Evolutionary conservation across 30 jellyfish, hydroid and myxozoan species (phyloP), one percentile per base, ranked within the genome.

Genomic region (Aurelia coerulea): DNA sequence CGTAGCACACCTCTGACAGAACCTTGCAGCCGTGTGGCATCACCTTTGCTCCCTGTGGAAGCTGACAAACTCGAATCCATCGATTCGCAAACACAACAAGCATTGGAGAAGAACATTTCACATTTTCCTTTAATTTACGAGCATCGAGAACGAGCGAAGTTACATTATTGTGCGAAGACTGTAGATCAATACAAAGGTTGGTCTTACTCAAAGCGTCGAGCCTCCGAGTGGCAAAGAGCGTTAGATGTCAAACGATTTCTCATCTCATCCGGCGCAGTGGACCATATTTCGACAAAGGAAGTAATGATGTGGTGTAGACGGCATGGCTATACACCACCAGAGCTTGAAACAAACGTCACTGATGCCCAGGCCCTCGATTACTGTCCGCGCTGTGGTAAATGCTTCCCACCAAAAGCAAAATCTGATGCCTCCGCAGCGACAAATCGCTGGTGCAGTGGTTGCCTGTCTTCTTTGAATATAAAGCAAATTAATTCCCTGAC

Each of bases 181-280:
- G 7, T 79, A 17, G 88, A 95, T 14, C 88, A 84, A 63, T 95
- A 84, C 78, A 68, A 62, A 34, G 29, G 85, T 31, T 95, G 99
- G 99, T 84, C 97, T 17, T 81, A 84, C 53, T 84, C 97, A 32
- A 95, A 95, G 73, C 94, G 99, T 4, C 52, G 99, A 67, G 99
- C 99, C n/a, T 23, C 91, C 5, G 99, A 95, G 68, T 90, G 97
- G 97, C 97, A 95, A 62, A 72, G 99, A 35, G 97, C 97, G 2
- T 74, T 86, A 54, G 88, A 73, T 62, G 15, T 95, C 56, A 89
- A 90, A 60, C 81, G 87, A 34, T 65, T 58, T 42, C 37, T 90
- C n/a, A 18, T 50, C 8, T 46, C 51, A 35, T 53, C 50, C 63
- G 78, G 65, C 7, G n/a, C 51, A 16, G 69, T 53, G 13, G 78